Percentiles rank a stretch among this genome's conserved stretches.
These are phyloP conservation scores for Temnothorax nylanderi DNA, from an alignment of 1,140 invertebrate species.

Conservation along the genomic window DNA sequence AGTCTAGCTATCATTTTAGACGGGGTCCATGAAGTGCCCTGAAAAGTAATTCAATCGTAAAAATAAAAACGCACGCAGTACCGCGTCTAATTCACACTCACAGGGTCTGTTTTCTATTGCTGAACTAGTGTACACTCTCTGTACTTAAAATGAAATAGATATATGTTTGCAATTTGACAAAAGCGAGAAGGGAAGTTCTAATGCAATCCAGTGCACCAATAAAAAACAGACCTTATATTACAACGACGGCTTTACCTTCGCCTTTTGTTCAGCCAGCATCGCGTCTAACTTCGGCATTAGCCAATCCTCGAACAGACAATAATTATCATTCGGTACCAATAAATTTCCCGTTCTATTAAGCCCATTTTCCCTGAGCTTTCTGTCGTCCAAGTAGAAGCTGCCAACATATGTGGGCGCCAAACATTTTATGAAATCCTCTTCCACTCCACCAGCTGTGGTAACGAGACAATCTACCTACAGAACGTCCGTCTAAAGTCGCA, in stretches of 20 bases:
- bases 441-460: slow-evolving; percentile 98
- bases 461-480: slow-evolving; percentile 96
- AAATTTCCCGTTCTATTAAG: slow-evolving; percentile 99
- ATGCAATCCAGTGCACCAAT: too few species aligned
- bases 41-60: slow-evolving; percentile 3
- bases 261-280: slow-evolving; percentile 96
- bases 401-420: slow-evolving; percentile 97
- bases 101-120: too few species aligned
- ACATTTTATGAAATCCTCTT: slow-evolving; percentile 99
- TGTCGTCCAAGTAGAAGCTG: slow-evolving; percentile 94
- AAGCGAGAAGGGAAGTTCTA: too few species aligned
- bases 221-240: too few species aligned
- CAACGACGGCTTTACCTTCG: slow-evolving; percentile 84
- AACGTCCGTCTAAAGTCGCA: slow-evolving; percentile 2
- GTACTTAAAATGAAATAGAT: too few species aligned
- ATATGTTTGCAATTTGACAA: too few species aligned
- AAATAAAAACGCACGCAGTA: slow-evolving; percentile 21
- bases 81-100: too few species aligned
- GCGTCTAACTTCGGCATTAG: slow-evolving; percentile 97
- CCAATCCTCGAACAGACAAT: slow-evolving; percentile 99
- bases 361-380: slow-evolving; percentile 92
- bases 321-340: slow-evolving; percentile 99
- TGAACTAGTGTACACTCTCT: too few species aligned
- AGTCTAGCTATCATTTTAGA: slow-evolving; percentile 94
- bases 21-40: slow-evolving; percentile 95